A percentile compares a stretch with the other conserved stretches of the same genome.
These are phyloP conservation scores for Montipora sp. DNA, from an alignment of 64 coral and sea anemone species.

Conservation along the genomic window DNA sequence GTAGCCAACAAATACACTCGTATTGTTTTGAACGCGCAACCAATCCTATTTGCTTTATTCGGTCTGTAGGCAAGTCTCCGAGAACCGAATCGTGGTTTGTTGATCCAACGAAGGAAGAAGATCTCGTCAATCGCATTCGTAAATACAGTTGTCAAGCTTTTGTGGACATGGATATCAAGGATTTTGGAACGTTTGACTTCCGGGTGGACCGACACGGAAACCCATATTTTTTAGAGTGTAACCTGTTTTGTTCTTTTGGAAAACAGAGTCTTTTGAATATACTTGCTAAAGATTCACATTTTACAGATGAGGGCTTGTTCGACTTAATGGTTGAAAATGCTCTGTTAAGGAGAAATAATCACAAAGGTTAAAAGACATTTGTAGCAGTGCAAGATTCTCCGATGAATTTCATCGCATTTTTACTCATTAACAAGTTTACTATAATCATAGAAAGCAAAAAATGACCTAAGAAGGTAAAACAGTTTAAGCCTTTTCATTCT, in stretches of 20 bases:
- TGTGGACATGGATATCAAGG: background rate
- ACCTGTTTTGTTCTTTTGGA: conserved; percentile 42
- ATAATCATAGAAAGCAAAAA: no score
- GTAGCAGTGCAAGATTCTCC: no score
- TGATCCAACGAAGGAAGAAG: conserved; percentile 5
- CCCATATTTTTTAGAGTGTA: conserved; percentile 28
- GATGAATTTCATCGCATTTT: no score
- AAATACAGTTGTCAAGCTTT: conserved; percentile 18
- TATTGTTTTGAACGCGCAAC: no score
- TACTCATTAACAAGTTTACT: no score
- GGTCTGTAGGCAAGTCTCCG: background rate
- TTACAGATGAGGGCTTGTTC: no score
- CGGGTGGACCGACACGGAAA: conserved; percentile 28
- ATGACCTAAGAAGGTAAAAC: no score
- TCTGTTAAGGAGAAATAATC: no score
- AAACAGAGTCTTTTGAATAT: background rate
- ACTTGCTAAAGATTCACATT: background rate
- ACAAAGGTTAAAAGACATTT: no score
- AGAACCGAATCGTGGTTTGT: background rate
- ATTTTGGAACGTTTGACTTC: conserved; percentile 26
- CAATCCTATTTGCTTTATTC: background rate
- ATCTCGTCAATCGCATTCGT: background rate
- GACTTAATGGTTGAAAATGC: no score
- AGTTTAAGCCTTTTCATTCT: no score
- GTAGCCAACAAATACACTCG: background rate